Base-by-base conservation (phyloP, 2,888 invertebrate species). In the Xanthorhoe designata region DNA sequence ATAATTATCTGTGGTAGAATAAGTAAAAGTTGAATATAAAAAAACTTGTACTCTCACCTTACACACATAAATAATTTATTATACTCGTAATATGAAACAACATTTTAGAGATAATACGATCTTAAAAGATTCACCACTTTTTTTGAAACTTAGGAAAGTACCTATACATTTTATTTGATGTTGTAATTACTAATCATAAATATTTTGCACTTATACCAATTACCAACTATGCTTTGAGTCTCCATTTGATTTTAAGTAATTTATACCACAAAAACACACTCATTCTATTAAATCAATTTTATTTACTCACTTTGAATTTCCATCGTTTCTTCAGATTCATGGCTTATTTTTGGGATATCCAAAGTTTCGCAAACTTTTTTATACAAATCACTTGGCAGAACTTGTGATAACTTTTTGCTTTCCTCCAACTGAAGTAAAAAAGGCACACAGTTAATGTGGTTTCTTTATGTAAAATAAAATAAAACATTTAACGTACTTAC, bases 301-400 rank as follows among this genome's bases (percentile, higher is more conserved):
- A 19, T 57, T 19, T 38, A 55, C 49, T 62, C 72, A 90, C 90
- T 83, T 81, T 71, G 65, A 42, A 68, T 56, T 64, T 66, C 63
- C 9, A 73, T 38, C 8, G 7, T 53, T 35, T 42, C 17, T 68
- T 58, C 51, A 32, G 4, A 19, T n/a, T 17, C 69, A 10, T 64
- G 47, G 63, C 74, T 65, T 10, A 77, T 66, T 19, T 61, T 67
- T 0, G 87, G 86, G 29, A 91, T 83, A 18, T 84, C 79, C 29
- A 93, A 78, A 55, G 86, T 87, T 0, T 71, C 73, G 69, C 91
- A 92, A 49, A 93, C 91, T 82, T 82, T 88, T 70, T 82, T 74
- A 65, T 90, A 93, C 4, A 93, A 69, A n/a, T 88, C 76, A 17
- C 74, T 74, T 1, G 94, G 90, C 35, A 93, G 73, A 18, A 87